phyloP scores from a whole-genome alignment of 2,888 invertebrate species.

The Drosophila paracracens region DNA sequence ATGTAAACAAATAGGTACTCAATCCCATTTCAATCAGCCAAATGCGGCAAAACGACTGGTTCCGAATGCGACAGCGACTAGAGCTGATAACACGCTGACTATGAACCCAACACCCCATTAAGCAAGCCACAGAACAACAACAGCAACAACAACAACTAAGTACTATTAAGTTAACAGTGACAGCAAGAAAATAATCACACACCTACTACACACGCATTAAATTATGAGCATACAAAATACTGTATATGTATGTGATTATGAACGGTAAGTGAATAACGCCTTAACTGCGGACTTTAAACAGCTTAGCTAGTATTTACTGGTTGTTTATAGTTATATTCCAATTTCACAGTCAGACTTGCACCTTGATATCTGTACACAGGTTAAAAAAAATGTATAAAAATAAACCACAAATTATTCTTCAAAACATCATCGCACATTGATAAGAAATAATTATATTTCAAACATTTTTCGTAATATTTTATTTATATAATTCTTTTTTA shows the following conservation, averaged over 20 bases:
- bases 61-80: conserved; percentile 41
- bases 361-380: conserved; percentile 44
- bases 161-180: conserved; percentile 27
- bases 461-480: conserved; percentile 15
- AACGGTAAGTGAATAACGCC: conserved; percentile 73
- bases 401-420: neutral
- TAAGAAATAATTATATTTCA: conserved; percentile 29
- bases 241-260: conserved; percentile 20
- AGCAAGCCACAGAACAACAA: conserved; percentile 32
- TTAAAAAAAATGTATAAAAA: conserved; percentile 8
- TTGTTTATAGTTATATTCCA: conserved; percentile 32
- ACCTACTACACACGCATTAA: conserved; percentile 59
- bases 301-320: neutral
- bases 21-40: conserved; percentile 57
- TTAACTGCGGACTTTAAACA: conserved; percentile 65
- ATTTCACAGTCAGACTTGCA: conserved; percentile 20
- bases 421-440: conserved; percentile 29
- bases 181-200: conserved; percentile 68
- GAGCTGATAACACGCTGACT: conserved; percentile 68
- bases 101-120: conserved; percentile 71
- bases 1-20: conserved; percentile 51
- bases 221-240: conserved; percentile 3
- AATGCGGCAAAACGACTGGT: conserved; percentile 44
- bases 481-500: conserved; percentile 12
- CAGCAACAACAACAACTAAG: conserved; percentile 7